A percentile compares a stretch with the other conserved stretches of the same genome.
Conservation (phyloP, 2,113 vertebrate genomes). For the Elachura formosa region DNA sequence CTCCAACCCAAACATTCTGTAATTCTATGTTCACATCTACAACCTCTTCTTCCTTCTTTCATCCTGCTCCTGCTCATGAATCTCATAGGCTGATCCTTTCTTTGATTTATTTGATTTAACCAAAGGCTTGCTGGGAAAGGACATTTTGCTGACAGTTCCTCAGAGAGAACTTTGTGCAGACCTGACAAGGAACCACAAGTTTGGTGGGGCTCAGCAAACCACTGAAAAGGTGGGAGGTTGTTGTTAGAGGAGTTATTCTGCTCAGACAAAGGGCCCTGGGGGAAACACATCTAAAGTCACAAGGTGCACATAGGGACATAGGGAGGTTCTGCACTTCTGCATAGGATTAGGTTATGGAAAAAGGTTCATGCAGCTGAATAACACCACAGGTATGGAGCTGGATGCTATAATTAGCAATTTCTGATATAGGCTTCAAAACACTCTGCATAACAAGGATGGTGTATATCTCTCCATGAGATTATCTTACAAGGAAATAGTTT, state of each 20-base stretch:
- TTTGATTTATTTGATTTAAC: background rate
- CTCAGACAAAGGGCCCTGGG: background rate
- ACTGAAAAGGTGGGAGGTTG: background rate
- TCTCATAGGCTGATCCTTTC: background rate
- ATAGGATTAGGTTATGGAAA: background rate
- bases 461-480: background rate
- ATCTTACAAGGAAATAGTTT: background rate
- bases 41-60: background rate
- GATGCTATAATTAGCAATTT: background rate
- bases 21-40: background rate
- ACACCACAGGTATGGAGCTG: background rate
- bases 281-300: background rate
- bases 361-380: background rate
- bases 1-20: background rate
- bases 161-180: background rate
- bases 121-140: background rate
- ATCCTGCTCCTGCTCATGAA: background rate
- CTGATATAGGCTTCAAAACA: background rate
- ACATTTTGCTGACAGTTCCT: background rate
- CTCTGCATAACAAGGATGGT: background rate
- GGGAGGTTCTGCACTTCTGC: background rate
- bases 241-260: background rate
- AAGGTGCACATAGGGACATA: background rate
- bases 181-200: accelerated
- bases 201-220: background rate